Evolutionary conservation across 2,888 invertebrate species (phyloP), one percentile per base, ranked within the genome.

Genomic region (Nasonovia ribisnigri): DNA sequence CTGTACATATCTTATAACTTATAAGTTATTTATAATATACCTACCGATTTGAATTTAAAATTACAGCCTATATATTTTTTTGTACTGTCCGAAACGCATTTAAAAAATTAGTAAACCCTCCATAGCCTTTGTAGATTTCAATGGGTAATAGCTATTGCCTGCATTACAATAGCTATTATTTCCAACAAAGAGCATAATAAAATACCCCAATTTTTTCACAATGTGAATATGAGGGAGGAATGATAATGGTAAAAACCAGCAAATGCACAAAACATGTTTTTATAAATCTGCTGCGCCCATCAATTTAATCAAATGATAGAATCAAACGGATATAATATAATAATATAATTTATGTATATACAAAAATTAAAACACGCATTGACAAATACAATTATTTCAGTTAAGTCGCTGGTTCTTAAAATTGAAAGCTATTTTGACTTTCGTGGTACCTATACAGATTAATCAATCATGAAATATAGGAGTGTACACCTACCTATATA

Each of bases 161-260:
- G 43, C 84, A 92, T 92, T 86, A 92, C 91, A 92, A 92, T 92
- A 46, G 91, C 57, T 60, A 86, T 86, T 92, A 92, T 92, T 92
- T 86, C 51, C n/a, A 46, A 92, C 91, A 92, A 92, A 60, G 86
- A 46, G 13, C 86, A 92, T 87, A 92, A 91, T 92, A 92, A 92
- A 92, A 87, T 87, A 92, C 91, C 91, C 91, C 91, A 92, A 84
- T 91, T 92, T 91, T 87, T 87, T 87, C 86, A 29, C 24, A 26
- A 26, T 87, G 36, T 57, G n/a, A 92, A 87, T 36, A 86, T 51
- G 91, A 60, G 91, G 91, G 91, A 60, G 91, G 46, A n/a, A 46
- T 60, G 46, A 48, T 86, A 86, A 92, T 86, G 91, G 91, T 60
- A 60, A 92, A 87, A 92, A 86, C 86, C 91, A 60, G 91, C 86